Conservation (phyloP, 2,888 invertebrate genomes). For the Rhogogaster chlorosoma region DNA sequence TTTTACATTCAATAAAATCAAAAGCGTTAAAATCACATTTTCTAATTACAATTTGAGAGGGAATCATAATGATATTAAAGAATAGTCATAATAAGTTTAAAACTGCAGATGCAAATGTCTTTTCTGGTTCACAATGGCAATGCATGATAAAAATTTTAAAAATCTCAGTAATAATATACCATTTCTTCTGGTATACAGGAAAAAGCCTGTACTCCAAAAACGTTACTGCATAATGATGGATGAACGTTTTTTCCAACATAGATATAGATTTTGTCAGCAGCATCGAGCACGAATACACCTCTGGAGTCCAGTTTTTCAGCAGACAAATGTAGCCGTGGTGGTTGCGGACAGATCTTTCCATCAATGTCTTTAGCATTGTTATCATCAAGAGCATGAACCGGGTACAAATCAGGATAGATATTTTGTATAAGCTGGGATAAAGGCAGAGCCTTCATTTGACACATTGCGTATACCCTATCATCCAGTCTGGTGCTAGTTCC, state of each 20-base stretch:
- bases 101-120: constrained; percentile 13
- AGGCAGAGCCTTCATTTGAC: constrained; percentile 94
- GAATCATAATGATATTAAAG: constrained; percentile 14
- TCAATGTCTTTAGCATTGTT: constrained; percentile 76
- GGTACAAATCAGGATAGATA: constrained; percentile 96
- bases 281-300: constrained; percentile 96
- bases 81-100: background rate
- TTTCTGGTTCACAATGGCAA: background rate
- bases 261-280: constrained; percentile 89
- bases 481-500: constrained; percentile 94
- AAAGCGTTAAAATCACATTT: background rate
- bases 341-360: constrained; percentile 80
- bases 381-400: constrained; percentile 87
- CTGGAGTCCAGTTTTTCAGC: constrained; percentile 90
- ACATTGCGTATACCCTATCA: constrained; percentile 96
- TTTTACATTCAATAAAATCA: background rate
- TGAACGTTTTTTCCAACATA: constrained; percentile 91
- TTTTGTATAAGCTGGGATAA: constrained; percentile 88
- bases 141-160: background rate
- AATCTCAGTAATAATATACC: constrained; percentile 70
- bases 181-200: constrained; percentile 87
- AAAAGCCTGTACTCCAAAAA: constrained; percentile 88
- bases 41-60: background rate
- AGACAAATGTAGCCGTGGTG: constrained; percentile 91
- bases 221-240: constrained; percentile 86